Base-by-base conservation (phyloP, 1,140 invertebrate genomes). In the Thaumetopoea pityocampa region DNA sequence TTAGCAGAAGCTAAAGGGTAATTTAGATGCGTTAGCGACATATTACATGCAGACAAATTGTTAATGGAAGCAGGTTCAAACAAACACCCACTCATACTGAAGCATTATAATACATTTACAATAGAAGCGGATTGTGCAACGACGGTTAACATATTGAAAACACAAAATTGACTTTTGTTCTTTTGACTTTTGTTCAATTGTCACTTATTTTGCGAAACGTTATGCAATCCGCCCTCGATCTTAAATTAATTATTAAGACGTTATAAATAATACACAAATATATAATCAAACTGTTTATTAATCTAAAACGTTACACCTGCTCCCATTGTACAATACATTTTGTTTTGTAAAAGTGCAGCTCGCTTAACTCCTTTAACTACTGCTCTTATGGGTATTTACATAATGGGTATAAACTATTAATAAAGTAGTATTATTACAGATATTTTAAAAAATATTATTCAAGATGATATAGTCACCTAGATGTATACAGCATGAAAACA, bases 61-160 rank as follows among this genome's bases (percentile, higher is more conserved):
- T 8, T 36, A 59, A 70, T 74, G 73, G 74, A 76, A 76, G 74
- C 71, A 79, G 74, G 71, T 67, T 59, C 30, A 54, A 51, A 33
- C 9, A 47, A 40, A 44, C 12, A 16, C 12, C 11, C 34, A 28
- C 45, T 36, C 16, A 54, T 16, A n/a, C n/a, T n/a, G n/a, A n/a
- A n/a, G 12, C 8, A 28, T 4, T 17, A 16, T 8, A 10, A 28
- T 28, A 28, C 8, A 2, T 19, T 9, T 16, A 9, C 16, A 34
- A 22, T 24, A 17, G 22, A 6, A 18, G 15, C n/a, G 15, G 14
- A 36, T 20, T 26, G 10, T n/a, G n/a, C n/a, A n/a, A n/a, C n/a
- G n/a, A n/a, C n/a, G n/a, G n/a, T n/a, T n/a, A n/a, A n/a, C n/a
- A n/a, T n/a, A n/a, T n/a, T n/a, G n/a, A n/a, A n/a, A n/a, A n/a